phyloP scores from a whole-genome alignment of 1,140 invertebrate genomes.

The Pogonomyrmex barbatus region DNA sequence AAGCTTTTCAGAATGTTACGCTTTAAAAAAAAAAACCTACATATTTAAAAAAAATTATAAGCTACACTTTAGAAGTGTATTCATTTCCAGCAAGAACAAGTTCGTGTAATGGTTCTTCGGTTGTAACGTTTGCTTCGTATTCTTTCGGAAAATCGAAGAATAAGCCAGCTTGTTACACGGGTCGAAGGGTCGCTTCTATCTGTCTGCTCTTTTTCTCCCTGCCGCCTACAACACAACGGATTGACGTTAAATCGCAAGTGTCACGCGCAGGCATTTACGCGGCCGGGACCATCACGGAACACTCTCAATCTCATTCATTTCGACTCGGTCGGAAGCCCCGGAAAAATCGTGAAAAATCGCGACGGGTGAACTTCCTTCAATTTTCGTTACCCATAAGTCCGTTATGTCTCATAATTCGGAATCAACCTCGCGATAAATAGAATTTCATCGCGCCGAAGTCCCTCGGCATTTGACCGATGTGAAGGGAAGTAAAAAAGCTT shows the following conservation, averaged over 20 bases:
- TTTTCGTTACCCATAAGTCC: constrained; percentile 64
- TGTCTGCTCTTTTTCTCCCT: constrained; percentile 7
- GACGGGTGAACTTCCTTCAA: constrained; percentile 62
- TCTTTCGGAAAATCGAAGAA: background rate
- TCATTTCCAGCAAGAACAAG: background rate
- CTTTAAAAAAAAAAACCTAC: background rate
- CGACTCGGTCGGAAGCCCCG: constrained; percentile 16
- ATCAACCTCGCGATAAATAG: constrained; percentile 23
- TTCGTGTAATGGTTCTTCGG: background rate
- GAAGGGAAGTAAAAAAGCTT: background rate
- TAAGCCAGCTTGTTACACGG: background rate
- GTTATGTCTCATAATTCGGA: background rate
- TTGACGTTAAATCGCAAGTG: constrained; percentile 57
- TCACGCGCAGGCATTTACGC: constrained; percentile 29
- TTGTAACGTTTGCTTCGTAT: background rate
- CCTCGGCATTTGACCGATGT: background rate
- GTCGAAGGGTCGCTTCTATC: constrained; percentile 37
- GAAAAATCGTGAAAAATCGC: constrained; percentile 61
- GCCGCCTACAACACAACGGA: background rate
- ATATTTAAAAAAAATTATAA: background rate
- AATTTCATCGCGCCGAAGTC: constrained; percentile 17
- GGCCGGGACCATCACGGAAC: constrained; percentile 16
- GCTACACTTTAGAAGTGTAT: background rate
- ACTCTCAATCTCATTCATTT: constrained; percentile 61
- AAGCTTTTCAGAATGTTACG: background rate